Evolutionary conservation across 2,888 invertebrate species (phyloP).

Genomic region (Trichopria drosophilae): DNA sequence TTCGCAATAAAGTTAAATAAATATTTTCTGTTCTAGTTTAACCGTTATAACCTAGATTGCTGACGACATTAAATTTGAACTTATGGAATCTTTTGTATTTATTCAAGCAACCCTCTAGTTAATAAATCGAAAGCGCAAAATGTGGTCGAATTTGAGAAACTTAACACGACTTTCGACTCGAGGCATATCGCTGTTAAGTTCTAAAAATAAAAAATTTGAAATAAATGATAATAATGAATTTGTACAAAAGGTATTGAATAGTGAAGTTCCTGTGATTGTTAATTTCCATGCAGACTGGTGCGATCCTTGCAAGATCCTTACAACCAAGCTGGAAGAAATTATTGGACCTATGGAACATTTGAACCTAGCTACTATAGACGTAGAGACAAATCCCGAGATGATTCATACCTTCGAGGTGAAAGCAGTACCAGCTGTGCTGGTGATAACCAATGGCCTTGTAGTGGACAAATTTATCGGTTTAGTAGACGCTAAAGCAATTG

Average conservation of each 20-base stretch:
- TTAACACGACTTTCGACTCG: constrained; percentile 40
- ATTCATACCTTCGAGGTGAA: constrained; percentile 82
- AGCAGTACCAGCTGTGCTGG: constrained; percentile 81
- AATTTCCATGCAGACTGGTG: constrained; percentile 93
- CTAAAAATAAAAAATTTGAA: constrained; percentile 49
- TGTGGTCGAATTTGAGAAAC: constrained; percentile 47
- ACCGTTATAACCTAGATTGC: no score
- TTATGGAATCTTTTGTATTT: no score
- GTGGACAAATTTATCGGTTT: constrained; percentile 86
- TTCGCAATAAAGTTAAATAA: no score
- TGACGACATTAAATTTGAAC: no score
- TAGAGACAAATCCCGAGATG: constrained; percentile 78
- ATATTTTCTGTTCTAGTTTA: no score
- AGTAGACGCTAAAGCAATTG: constrained; percentile 81
- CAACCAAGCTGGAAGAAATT: constrained; percentile 78
- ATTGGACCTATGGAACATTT: constrained; percentile 72
- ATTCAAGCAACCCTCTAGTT: no score
- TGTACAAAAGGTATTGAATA: constrained; percentile 81
- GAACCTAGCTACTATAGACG: constrained; percentile 80
- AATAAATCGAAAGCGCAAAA: no score
- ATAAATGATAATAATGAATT: constrained; percentile 79
- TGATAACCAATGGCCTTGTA: constrained; percentile 79
- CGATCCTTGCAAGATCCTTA: constrained; percentile 84
- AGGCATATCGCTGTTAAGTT: constrained; percentile 44
- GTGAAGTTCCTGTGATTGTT: constrained; percentile 82